phyloP scores from a whole-genome alignment of 37 sponge, comb jelly and placozoan species.

The Diacarnus erythraeanus region DNA sequence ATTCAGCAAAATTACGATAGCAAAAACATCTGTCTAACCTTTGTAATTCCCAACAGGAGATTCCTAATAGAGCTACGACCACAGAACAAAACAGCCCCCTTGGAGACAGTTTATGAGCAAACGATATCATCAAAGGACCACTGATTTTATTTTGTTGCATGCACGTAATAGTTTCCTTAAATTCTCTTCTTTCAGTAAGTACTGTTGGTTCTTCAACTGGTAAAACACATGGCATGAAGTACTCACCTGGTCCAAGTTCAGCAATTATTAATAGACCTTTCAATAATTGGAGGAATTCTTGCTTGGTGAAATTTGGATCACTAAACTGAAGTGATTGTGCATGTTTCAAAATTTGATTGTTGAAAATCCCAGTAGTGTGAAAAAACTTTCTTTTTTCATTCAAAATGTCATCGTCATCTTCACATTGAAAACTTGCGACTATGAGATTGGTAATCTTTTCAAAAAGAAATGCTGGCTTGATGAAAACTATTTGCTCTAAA shows the following conservation, averaged over 20 bases:
- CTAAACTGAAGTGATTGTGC: not conserved
- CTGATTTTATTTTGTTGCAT: not conserved
- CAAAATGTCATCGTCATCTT: not conserved
- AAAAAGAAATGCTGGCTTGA: slow-evolving; percentile 2
- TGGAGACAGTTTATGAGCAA: not conserved
- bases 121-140: not conserved
- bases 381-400: not conserved
- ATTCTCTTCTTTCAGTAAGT: not conserved
- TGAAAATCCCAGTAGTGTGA: not conserved
- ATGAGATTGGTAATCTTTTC: not conserved
- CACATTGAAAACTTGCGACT: not conserved
- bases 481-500: not conserved
- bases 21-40: not conserved
- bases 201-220: no score
- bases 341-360: not conserved
- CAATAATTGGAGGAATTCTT: not conserved
- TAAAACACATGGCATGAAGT: slow-evolving; percentile 5
- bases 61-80: not conserved
- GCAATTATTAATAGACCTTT: not conserved
- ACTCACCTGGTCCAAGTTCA: not conserved
- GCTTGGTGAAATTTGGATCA: not conserved
- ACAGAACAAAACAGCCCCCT: slow-evolving; percentile 1
- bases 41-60: not conserved
- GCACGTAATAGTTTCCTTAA: not conserved
- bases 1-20: not conserved